Evolutionary conservation across 2,113 vertebrate species (phyloP), one percentile per base, ranked within the genome.

Genomic region (Passer montanus): DNA sequence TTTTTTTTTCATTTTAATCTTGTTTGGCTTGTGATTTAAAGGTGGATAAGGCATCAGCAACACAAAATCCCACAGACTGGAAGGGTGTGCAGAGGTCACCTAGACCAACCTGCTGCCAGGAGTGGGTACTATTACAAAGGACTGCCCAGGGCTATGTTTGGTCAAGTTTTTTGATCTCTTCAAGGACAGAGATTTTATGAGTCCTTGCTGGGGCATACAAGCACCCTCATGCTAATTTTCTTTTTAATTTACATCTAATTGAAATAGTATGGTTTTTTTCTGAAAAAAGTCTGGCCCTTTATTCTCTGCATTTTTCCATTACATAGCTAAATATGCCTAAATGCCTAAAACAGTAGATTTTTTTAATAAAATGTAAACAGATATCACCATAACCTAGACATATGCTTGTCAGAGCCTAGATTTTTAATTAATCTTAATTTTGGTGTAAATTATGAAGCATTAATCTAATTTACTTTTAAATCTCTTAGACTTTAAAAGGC

Each of bases 111-210:
- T 31, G 13, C 7, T 90, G 4, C 28, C 31, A 2, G 4, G 17
- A 60, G 12, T 1, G 0, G 1, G 4, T 37, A 1, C 6, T 11
- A 3, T 19, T 19, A 63, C 10, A 28, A 5, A 8, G 6, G 8
- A 13, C 18, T 68, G 3, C 10, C 41, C 27, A 46, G 16, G 16
- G 5, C 2, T 37, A 21, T n/a, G 4, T 27, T 67, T 16, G 0
- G 7, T 55, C 20, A 33, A 53, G 1, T 27, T 70, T 56, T 35
- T 35, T 6, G 9, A 35, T 19, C 37, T 49, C 24, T 80, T 74
- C 20, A 53, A 17, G 26, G 16, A 24, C 14, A 8, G 15, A 53
- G 6, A 56, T 27, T 22, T 20, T 49, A 16, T 13, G 21, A 76
- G 10, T 47, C 4, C 4, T 15, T 47, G 4, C 18, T 63, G 63